Percentiles rank a stretch among this genome's conserved stretches.
Conservation (phyloP, 2,888 invertebrate species). For the Drosophila quinaria region DNA sequence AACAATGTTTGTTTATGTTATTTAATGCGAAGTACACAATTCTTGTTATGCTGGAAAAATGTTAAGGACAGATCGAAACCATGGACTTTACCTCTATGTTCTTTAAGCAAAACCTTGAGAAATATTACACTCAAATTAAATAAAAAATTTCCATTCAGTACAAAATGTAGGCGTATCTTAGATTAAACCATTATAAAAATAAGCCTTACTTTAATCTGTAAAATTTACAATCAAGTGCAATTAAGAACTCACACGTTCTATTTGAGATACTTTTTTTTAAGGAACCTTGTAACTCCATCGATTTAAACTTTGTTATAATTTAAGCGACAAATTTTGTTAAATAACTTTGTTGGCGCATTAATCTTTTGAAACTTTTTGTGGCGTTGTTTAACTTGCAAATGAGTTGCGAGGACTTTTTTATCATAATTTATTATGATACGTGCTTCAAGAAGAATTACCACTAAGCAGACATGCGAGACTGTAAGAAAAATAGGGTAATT, state of each 20-base stretch:
- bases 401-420: conserved; percentile 44
- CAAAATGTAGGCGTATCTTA: not conserved
- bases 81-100: not conserved
- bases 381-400: conserved; percentile 55
- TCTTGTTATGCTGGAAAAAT: not conserved
- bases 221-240: not conserved
- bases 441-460: conserved; percentile 35
- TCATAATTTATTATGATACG: conserved; percentile 52
- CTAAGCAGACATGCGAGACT: not conserved
- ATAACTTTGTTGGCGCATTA: not conserved
- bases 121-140: not conserved
- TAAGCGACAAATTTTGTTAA: conserved; percentile 7
- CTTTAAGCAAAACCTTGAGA: not conserved
- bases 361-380: conserved; percentile 9
- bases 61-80: not conserved
- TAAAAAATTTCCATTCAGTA: not conserved
- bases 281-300: not conserved
- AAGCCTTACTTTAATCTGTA: no score
- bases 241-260: not conserved
- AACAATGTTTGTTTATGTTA: not conserved
- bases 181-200: no score
- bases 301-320: not conserved
- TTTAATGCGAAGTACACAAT: not conserved
- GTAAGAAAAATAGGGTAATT: not conserved
- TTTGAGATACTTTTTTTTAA: not conserved